Percentiles rank a stretch among this genome's conserved stretches.
Evolutionary conservation across 2,113 vertebrate genomes (phyloP).

Genomic region (Emydocephalus ijimae): DNA sequence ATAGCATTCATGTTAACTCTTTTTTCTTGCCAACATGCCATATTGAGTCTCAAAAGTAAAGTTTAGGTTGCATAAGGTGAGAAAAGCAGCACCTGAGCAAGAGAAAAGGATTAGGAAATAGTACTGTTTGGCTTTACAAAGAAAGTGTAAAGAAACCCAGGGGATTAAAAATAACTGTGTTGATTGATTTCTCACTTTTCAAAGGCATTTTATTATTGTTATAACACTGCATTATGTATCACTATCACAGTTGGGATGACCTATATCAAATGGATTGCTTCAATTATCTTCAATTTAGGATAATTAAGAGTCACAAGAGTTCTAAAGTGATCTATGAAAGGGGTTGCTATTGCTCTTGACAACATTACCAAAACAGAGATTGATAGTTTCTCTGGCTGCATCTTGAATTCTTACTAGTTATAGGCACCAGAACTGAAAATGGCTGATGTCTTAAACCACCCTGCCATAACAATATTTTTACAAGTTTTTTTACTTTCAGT

Average conservation of each 20-base stretch:
- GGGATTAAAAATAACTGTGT: slow-evolving; percentile 34
- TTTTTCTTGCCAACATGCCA: rapidly evolving
- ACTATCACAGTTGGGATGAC: slow-evolving; percentile 13
- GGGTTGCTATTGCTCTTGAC: background rate
- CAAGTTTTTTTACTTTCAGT: slow-evolving; percentile 10
- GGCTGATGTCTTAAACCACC: background rate
- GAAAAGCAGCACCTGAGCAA: slow-evolving; percentile 28
- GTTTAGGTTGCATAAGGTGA: background rate
- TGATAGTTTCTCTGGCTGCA: background rate
- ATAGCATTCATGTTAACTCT: background rate
- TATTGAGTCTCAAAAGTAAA: slow-evolving; percentile 2
- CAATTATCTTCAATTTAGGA: slow-evolving; percentile 22
- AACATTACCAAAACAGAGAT: background rate
- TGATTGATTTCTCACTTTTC: slow-evolving; percentile 41
- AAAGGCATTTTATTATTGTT: slow-evolving; percentile 20
- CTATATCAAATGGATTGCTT: slow-evolving; percentile 2
- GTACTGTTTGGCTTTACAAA: background rate
- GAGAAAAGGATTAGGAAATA: slow-evolving; percentile 17
- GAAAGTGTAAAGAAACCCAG: slow-evolving; percentile 17
- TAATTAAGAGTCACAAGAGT: slow-evolving; percentile 16
- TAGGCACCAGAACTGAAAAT: background rate
- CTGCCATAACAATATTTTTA: slow-evolving; percentile 4
- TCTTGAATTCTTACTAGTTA: background rate
- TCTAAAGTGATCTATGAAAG: slow-evolving; percentile 7
- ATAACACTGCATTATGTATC: slow-evolving; percentile 9